Base-by-base conservation (phyloP, 1,140 invertebrate species). In the Bombus turneri region DNA sequence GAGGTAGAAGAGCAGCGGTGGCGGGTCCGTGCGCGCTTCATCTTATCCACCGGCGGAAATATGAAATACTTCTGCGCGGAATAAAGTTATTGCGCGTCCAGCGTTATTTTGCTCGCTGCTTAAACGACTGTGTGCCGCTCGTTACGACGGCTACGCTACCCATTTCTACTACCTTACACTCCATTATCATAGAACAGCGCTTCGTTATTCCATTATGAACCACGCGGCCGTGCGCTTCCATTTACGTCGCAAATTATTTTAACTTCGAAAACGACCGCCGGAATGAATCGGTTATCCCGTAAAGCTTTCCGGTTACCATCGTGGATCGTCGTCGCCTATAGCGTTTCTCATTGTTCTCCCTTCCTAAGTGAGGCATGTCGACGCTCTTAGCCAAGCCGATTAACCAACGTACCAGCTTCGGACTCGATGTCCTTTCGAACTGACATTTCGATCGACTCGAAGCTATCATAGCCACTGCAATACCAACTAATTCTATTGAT, bases 401-500 rank as follows among this genome's bases (percentile, higher is more conserved):
- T 53, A 62, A 73, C 31, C 47, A 31, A 41, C 47, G 43, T 78
- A 34, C 28, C 31, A 39, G 59, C 59, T 8, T 12, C n/a, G 47
- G 41, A 37, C 66, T 15, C 22, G 71, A 75, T 81, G 57, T 87
- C 87, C 74, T 79, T 86, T 80, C 75, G 37, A 62, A 71, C 64
- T 90, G 88, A 89, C 85, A 69, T 83, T 79, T 87, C 86, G 86
- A 90, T 85, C 73, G 43, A 59, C 64, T 64, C 53, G 59, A 31
- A 37, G n/a, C 57, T 80, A 57, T 72, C 41, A n/a, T 66, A 5
- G n/a, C 64, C 47, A 3, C 22, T n/a, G 68, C 69, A 84, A 86
- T 87, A 81, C 75, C 37, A 62, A 73, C 68, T 90, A 88, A 90
- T 88, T 90, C 75, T 77, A 90, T 90, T 90, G 88, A 90, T 86